These are phyloP conservation scores for Grammomys dolichurus DNA, from an alignment of 2,113 vertebrate species.

Conservation along the genomic window DNA sequence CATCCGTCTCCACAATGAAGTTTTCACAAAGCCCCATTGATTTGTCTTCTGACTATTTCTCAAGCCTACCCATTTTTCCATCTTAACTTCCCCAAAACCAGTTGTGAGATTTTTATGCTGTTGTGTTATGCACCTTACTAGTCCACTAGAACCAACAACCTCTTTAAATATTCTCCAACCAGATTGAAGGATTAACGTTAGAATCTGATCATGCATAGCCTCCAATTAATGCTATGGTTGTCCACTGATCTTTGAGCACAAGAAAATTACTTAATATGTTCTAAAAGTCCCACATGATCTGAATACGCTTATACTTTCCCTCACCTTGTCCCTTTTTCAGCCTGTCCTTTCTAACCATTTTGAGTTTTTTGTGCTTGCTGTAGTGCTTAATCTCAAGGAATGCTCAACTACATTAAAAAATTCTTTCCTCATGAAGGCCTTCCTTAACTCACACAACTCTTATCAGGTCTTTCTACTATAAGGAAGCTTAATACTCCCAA, in stretches of 20 bases:
- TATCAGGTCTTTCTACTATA: background rate
- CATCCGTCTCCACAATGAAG: background rate
- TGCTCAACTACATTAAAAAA: conserved; percentile 42
- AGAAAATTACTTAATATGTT: background rate
- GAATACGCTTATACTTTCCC: background rate
- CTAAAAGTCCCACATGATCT: background rate
- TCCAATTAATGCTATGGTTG: background rate
- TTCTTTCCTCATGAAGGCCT: conserved; percentile 47
- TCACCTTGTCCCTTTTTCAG: background rate
- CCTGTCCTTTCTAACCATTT: background rate
- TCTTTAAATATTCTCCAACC: background rate
- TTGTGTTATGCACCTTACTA: background rate
- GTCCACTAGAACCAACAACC: background rate
- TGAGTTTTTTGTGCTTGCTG: background rate
- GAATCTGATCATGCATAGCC: background rate
- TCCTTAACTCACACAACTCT: background rate
- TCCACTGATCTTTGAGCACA: conserved; percentile 19
- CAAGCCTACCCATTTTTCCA: background rate
- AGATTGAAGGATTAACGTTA: conserved; percentile 29
- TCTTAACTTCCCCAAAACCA: background rate
- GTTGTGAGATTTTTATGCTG: background rate
- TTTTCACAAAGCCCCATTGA: conserved; percentile 2
- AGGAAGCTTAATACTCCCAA: background rate
- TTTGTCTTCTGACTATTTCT: background rate
- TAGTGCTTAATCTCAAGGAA: background rate